Conservation (phyloP, 2,888 invertebrate species). For the Drosophila cognata region DNA sequence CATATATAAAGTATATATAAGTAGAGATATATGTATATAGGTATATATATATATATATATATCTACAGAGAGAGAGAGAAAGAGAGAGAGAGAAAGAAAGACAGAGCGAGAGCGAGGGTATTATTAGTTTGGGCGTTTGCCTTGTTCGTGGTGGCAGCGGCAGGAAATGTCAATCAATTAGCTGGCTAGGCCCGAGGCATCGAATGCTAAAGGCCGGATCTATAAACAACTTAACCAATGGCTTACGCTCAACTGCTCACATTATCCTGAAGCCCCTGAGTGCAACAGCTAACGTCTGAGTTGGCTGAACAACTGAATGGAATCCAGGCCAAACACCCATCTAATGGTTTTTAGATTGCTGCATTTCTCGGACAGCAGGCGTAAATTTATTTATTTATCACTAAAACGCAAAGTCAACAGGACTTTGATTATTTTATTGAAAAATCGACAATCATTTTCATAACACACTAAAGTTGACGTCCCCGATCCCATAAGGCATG, state of each 20-base stretch:
- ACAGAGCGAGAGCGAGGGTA: not conserved
- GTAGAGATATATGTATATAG: constrained; percentile 2
- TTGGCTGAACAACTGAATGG: not conserved
- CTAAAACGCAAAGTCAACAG: not conserved
- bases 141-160: constrained; percentile 53
- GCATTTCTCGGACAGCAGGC: not conserved
- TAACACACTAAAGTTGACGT: not conserved
- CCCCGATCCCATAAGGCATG: not conserved
- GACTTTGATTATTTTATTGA: not conserved
- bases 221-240: constrained; percentile 11
- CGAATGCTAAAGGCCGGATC: constrained; percentile 6
- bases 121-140: constrained; percentile 19
- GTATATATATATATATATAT: not conserved
- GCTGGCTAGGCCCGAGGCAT: constrained; percentile 29
- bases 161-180: constrained; percentile 82
- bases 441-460: not conserved
- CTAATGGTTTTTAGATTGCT: not conserved
- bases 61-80: not conserved
- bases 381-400: not conserved
- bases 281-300: not conserved
- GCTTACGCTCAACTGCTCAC: not conserved
- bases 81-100: not conserved
- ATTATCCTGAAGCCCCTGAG: not conserved
- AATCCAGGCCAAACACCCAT: not conserved
- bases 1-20: constrained; percentile 9